Evolutionary conservation across 2,113 vertebrate species (phyloP), one percentile per base, ranked within the genome.

Genomic region (Spilogale gracilis): DNA sequence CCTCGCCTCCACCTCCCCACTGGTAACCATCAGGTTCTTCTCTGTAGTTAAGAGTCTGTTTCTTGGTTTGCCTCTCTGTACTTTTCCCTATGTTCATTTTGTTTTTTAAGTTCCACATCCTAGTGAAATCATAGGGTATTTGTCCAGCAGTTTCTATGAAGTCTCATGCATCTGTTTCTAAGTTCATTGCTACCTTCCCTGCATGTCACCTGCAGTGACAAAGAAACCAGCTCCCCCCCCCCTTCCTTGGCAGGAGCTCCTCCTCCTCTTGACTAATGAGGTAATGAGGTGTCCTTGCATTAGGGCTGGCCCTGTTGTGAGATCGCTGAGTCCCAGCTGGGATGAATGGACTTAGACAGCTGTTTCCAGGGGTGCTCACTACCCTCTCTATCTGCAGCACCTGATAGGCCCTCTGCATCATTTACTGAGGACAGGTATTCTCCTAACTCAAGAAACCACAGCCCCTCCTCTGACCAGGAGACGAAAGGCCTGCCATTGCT

Each of bases 341-440:
- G 58, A n/a, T 32, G 71, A 60, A 21, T 20, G 56, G 67, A 45
- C 21, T 9, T 23, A 10, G 60, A 71, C 23, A 73, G 78, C 86
- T 78, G 81, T 87, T 78, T 87, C 38, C 89, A 82, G 58, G 25
- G 79, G 71, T 32, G 82, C 58, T 14, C 32, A 4, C 16, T 20
- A 18, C 71, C 18, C 18, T 27, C 76, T 23, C 14, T 6, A 0
- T 10, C 82, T 54, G 52, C 48, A 83, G 14, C 20, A 88, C 54
- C 54, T 32, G 32, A 11, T 1, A 12, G 20, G 10, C 45, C 43
- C 14, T 21, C 52, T 9, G 0, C 1, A 5, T 73, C 18, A 2
- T 67, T 61, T 20, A 4, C 18, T 56, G 45, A 54, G 54, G 43
- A 9, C 20, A 25, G 20, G 30, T 13, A 0, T 23, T 9, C 30